Evolutionary conservation across 2,888 invertebrate genomes (phyloP).

Genomic region (Meganola albula): DNA sequence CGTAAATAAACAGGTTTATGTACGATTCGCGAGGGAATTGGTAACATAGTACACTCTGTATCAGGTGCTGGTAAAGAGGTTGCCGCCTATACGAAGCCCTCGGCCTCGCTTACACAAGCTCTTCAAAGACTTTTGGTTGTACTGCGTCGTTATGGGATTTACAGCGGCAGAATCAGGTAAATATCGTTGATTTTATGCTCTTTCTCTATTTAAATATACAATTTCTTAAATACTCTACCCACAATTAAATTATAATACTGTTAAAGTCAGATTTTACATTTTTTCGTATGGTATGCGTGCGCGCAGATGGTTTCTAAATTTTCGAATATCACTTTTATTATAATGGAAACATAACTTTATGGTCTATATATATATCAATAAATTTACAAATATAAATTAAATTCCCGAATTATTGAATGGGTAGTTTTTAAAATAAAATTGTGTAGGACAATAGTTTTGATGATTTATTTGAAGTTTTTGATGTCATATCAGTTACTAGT

Average conservation of each 20-base stretch:
- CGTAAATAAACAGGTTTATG: no score
- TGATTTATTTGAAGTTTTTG: no score
- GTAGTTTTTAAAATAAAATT: no score
- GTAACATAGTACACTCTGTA: constrained; percentile 21
- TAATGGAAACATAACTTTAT: no score
- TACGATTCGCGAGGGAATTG: no score
- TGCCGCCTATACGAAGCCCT: constrained; percentile 94
- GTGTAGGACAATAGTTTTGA: no score
- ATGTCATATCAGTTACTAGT: no score
- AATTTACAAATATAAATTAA: no score
- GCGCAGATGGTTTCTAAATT: constrained; percentile 9
- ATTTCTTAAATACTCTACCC: constrained; percentile 21
- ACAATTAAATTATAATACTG: constrained; percentile 23
- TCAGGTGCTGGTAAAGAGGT: constrained; percentile 85
- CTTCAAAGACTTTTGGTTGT: constrained; percentile 99
- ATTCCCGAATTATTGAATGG: no score
- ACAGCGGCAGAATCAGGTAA: constrained; percentile 87
- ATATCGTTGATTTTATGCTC: constrained; percentile 13
- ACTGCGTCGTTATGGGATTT: constrained; percentile 99
- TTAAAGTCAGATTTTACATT: constrained; percentile 8
- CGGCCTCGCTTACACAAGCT: constrained; percentile 94
- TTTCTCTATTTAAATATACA: constrained; percentile 12
- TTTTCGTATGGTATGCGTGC: constrained; percentile 8
- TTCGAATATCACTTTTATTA: no score
- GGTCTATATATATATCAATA: no score